phyloP scores from a whole-genome alignment of 2,113 vertebrate species.

The Fulmarus glacialis region DNA sequence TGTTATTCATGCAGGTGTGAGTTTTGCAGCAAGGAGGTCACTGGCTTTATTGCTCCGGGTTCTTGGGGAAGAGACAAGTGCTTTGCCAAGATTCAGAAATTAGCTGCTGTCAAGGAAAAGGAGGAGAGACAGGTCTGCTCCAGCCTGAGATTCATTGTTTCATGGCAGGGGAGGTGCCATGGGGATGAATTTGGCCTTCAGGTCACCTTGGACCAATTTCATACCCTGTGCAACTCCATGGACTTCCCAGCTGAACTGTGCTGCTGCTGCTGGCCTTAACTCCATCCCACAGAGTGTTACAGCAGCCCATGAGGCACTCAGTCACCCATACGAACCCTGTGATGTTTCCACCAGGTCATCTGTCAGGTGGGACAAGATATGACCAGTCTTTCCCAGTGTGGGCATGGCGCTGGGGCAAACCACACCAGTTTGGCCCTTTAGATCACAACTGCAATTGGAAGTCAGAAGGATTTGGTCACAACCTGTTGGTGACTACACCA shows the following conservation, averaged over 20 bases:
- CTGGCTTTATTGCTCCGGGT: neutral
- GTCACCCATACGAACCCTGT: fast-evolving
- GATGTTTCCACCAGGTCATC: neutral
- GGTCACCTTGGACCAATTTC: neutral
- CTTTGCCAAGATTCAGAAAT: neutral
- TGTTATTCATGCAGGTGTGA: neutral
- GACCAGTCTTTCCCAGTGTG: neutral
- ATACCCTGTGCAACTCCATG: neutral
- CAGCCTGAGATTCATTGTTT: neutral
- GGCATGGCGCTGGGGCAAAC: neutral
- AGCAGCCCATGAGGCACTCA: neutral
- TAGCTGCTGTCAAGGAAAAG: neutral
- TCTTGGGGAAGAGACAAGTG: neutral
- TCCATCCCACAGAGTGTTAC: neutral
- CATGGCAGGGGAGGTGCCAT: neutral
- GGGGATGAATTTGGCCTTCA: neutral
- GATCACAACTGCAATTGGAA: neutral
- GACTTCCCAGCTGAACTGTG: neutral
- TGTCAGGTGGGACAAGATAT: fast-evolving
- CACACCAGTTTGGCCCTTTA: neutral
- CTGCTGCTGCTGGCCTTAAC: neutral
- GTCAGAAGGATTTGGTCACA: neutral
- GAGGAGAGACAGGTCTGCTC: neutral
- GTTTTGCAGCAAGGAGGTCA: neutral
- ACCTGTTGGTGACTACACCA: too few species aligned